These are phyloP conservation scores for Orchestes rusci DNA, from an alignment of 2,888 invertebrate species.

Conservation along the genomic window DNA sequence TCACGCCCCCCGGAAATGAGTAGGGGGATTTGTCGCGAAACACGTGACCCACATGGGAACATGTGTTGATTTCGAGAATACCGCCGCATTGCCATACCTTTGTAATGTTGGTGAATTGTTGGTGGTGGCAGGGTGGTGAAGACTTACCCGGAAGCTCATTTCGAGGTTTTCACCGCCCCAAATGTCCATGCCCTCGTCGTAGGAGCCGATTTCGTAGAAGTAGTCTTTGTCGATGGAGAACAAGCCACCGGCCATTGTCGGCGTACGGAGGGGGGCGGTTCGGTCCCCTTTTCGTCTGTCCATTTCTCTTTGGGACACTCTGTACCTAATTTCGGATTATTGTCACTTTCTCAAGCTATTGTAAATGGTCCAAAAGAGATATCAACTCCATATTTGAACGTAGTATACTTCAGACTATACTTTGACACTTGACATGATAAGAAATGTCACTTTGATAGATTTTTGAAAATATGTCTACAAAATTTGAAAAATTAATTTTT, in stretches of 20 bases:
- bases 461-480: too few species aligned
- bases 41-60: constrained; percentile 95
- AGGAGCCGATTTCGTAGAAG: constrained; percentile 96
- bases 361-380: constrained; percentile 1
- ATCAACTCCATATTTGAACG: too few species aligned
- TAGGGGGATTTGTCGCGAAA: constrained; percentile 98
- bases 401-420: too few species aligned
- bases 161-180: constrained; percentile 97
- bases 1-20: constrained; percentile 97
- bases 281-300: constrained; percentile 86
- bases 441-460: too few species aligned
- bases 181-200: constrained; percentile 99
- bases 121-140: too few species aligned
- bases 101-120: not conserved
- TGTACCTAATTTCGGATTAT: constrained; percentile 63
- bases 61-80: constrained; percentile 88
- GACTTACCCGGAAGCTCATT: constrained; percentile 81
- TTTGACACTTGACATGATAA: too few species aligned
- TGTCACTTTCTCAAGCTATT: not conserved
- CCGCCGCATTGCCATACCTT: constrained; percentile 98
- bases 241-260: constrained; percentile 97
- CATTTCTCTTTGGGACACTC: constrained; percentile 96
- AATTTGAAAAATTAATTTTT: too few species aligned
- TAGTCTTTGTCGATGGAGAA: constrained; percentile 93
- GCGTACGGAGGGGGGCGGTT: constrained; percentile 86